Conservation (phyloP, 2,113 vertebrate genomes). For the Microtus oregoni region DNA sequence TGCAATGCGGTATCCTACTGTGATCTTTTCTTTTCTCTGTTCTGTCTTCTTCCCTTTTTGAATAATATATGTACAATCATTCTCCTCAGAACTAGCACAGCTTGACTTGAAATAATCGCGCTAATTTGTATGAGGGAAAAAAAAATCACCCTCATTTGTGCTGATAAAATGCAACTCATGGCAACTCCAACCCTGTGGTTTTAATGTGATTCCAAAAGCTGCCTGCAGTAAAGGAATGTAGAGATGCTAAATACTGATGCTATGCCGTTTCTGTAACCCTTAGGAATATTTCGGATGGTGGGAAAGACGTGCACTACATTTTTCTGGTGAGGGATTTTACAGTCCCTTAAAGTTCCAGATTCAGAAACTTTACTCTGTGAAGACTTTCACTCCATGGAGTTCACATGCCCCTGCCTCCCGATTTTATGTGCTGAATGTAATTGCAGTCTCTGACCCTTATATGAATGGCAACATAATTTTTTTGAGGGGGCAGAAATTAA, state of each 20-base stretch:
- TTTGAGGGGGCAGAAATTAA: neutral
- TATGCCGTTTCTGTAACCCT: slow-evolving; percentile 41
- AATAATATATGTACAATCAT: slow-evolving; percentile 80
- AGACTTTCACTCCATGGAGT: neutral
- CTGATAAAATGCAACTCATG: slow-evolving; percentile 74
- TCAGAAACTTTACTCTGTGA: neutral
- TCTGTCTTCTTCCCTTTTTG: slow-evolving; percentile 39
- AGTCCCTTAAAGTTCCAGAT: neutral
- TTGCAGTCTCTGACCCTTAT: neutral
- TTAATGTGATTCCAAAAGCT: slow-evolving; percentile 74
- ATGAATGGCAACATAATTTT: neutral
- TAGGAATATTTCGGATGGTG: slow-evolving; percentile 19
- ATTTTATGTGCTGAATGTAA: neutral
- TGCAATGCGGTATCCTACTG: slow-evolving; percentile 26
- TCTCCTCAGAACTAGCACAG: slow-evolving; percentile 71
- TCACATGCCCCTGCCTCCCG: neutral
- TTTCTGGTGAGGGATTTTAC: slow-evolving; percentile 15
- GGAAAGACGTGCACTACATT: slow-evolving; percentile 5
- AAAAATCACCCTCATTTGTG: slow-evolving; percentile 64
- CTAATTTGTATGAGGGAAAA: slow-evolving; percentile 70
- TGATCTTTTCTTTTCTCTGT: slow-evolving; percentile 56
- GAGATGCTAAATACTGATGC: neutral
- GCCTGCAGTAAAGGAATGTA: slow-evolving; percentile 61
- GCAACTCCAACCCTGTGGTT: slow-evolving; percentile 54
- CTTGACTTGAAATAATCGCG: slow-evolving; percentile 81